Conservation (phyloP, 1,140 invertebrate species). For the Bradysia coprophila region DNA sequence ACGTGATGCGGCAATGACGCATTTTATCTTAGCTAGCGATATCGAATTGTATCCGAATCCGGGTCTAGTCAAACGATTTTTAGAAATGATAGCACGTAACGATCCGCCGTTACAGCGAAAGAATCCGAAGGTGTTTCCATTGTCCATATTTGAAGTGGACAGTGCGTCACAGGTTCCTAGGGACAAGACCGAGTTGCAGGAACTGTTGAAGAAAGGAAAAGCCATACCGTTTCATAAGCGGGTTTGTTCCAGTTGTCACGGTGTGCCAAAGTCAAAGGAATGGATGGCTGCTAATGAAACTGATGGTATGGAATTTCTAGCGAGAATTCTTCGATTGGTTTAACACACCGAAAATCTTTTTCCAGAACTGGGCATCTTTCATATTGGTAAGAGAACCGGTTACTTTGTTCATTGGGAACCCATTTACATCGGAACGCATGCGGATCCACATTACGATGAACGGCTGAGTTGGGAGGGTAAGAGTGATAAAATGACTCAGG, state of each 20-base stretch:
- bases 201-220: conserved; percentile 52
- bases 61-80: conserved; percentile 49
- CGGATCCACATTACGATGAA: conserved; percentile 76
- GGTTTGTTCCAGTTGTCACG: conserved; percentile 73
- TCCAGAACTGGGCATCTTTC: conserved; percentile 53
- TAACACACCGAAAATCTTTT: neutral
- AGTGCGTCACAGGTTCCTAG: conserved; percentile 33
- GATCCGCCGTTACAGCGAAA: conserved; percentile 33
- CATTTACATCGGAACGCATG: conserved; percentile 70
- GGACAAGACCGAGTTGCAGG: conserved; percentile 53
- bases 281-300: conserved; percentile 56
- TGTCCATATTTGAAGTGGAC: conserved; percentile 23
- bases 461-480: conserved; percentile 77
- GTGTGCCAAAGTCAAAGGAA: conserved; percentile 66
- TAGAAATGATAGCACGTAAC: conserved; percentile 63
- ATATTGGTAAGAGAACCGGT: conserved; percentile 62
- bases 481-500: conserved; percentile 89
- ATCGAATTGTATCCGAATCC: conserved; percentile 78
- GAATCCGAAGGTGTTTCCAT: conserved; percentile 20
- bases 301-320: conserved; percentile 18
- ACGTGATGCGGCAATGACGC: conserved; percentile 57
- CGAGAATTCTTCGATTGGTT: neutral
- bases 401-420: conserved; percentile 77
- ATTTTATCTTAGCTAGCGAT: conserved; percentile 71
- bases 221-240: conserved; percentile 85